Conservation (phyloP, 2,888 invertebrate genomes). For the Amaurobius ferox region DNA sequence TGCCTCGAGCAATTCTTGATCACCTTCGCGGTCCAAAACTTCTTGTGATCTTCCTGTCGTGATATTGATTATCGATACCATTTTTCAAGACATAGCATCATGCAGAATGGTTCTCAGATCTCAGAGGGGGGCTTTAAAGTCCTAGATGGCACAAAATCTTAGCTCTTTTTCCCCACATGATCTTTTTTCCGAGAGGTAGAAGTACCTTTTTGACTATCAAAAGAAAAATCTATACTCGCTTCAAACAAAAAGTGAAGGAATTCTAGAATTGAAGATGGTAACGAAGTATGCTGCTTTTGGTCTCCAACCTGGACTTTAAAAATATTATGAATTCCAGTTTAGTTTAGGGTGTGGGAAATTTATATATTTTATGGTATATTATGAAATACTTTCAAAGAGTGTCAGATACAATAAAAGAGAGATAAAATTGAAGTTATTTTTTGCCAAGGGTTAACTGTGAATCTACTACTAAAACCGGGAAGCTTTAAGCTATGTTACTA, state of each 20-base stretch:
- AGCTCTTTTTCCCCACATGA: neutral
- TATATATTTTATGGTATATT: no score
- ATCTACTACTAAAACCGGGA: no score
- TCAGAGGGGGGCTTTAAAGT: constrained; percentile 2
- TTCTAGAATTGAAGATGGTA: neutral
- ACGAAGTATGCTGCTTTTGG: no score
- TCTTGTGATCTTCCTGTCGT: constrained; percentile 34
- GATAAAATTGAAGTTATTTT: no score
- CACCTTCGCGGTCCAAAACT: constrained; percentile 28
- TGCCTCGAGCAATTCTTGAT: constrained; percentile 31
- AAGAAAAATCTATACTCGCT: constrained; percentile 5
- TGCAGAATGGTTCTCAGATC: constrained; percentile 38
- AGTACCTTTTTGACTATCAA: constrained; percentile 12
- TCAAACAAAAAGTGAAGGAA: neutral
- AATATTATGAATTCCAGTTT: no score
- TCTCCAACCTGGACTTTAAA: no score
- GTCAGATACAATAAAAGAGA: no score
- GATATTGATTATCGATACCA: constrained; percentile 62
- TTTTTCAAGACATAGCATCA: constrained; percentile 31
- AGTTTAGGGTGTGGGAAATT: no score
- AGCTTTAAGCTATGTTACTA: no score
- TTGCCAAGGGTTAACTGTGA: no score
- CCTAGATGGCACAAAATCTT: neutral
- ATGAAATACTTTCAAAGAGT: no score
- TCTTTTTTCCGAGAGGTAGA: neutral